Evolutionary conservation across 2,888 invertebrate genomes (phyloP), one percentile per base, ranked within the genome.

Genomic region (Ormyrus nitidulus): DNA sequence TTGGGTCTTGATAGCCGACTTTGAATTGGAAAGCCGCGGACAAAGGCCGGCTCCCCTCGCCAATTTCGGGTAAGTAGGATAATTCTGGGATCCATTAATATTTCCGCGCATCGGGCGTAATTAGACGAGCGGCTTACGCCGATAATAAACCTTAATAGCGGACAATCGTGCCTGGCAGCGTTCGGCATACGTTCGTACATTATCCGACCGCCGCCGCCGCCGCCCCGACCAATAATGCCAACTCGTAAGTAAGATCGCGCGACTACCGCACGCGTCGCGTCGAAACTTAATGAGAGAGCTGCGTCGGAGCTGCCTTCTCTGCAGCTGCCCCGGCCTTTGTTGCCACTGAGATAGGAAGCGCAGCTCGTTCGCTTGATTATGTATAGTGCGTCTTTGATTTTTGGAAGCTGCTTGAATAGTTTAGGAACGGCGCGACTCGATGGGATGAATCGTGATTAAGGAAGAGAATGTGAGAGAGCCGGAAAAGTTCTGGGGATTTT

Each of bases 141-240:
- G 77, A 68, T 69, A 64, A 79, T 79, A 79, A 79, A 79, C 64
- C 79, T 19, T 62, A 79, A 79, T 73, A 69, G 69, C 56, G 13
- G 49, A 51, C 59, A 59, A 71, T 77, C 51, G 48, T 61, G 19
- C 19, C 19, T 34, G 19, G 19, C 1, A 49, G 72, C 53, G 53
- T n/a, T 49, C 46, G 44, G 11, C 13, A 58, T 11, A n/a, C 11
- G 11, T 56, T 61, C 54, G 11, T 59, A 48, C 68, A 76, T 76
- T 76, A 76, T 77, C 62, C 58, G 11, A 10, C 44, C 49, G 9
- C 19, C 19, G 19, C 19, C 19, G 19, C 19, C 19, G 19, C 19
- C 19, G 19, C 19, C 54, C 19, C 44, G 51, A 19, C 44, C 54
- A 74, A 66, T 74, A 68, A 76, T 69, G 59, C 61, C 10, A 44